Evolutionary conservation across 2,113 vertebrate species (phyloP).

Genomic region (Apteryx mantelli): DNA sequence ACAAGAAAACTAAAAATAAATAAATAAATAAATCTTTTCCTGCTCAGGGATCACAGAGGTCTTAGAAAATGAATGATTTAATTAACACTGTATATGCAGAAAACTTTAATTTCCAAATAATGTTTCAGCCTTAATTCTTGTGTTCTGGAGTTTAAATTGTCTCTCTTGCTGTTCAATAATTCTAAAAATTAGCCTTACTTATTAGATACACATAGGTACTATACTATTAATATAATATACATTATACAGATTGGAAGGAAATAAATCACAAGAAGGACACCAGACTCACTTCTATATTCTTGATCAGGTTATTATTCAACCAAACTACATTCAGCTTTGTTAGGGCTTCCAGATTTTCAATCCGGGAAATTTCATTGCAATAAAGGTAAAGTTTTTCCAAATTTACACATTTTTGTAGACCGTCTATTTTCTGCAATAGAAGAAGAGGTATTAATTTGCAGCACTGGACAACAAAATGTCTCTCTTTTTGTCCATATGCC

Average conservation of each 20-base stretch:
- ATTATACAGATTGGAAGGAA: neutral
- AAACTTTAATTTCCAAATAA: neutral
- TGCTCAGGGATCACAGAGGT: neutral
- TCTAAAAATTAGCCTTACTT: neutral
- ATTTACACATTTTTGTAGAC: constrained; percentile 77
- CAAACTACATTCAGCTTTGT: constrained; percentile 77
- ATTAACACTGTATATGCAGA: neutral
- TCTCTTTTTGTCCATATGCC: neutral
- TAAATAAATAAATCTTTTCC: neutral
- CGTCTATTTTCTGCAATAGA: constrained; percentile 78
- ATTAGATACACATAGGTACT: neutral
- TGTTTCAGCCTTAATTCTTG: neutral
- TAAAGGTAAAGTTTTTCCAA: constrained; percentile 85
- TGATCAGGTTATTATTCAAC: constrained; percentile 85
- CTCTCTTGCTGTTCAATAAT: neutral
- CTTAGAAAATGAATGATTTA: neutral
- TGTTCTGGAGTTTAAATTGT: neutral
- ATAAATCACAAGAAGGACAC: neutral
- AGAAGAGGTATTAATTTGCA: neutral
- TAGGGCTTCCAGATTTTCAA: constrained; percentile 78
- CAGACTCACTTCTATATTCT: constrained; percentile 76
- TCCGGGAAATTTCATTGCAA: constrained; percentile 83
- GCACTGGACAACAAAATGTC: neutral
- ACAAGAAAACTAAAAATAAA: neutral
- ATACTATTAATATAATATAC: neutral